phyloP scores from a whole-genome alignment of 2,113 vertebrate genomes.

The Chitala chitala region DNA sequence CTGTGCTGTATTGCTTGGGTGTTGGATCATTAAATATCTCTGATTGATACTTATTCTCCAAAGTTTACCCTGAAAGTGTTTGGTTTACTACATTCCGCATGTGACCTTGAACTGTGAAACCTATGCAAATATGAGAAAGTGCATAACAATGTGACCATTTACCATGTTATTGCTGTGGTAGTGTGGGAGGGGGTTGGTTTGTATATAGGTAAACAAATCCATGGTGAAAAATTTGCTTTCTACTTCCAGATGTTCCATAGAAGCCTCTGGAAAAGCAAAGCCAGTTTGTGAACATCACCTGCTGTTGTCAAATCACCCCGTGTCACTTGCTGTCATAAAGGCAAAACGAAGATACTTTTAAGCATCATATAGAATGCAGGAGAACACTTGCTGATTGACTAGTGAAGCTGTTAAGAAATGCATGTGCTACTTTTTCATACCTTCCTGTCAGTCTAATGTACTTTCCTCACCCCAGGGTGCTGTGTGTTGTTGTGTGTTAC shows the following conservation, averaged over 20 bases:
- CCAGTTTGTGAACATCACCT: no score
- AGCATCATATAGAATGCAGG: no score
- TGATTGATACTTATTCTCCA: neutral
- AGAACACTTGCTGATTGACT: no score
- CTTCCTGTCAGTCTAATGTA: no score
- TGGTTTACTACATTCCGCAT: neutral
- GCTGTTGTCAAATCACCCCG: no score
- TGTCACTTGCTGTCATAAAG: no score
- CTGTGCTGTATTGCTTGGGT: conserved; percentile 12
- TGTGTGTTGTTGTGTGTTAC: no score
- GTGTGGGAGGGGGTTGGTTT: neutral
- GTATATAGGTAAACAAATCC: conserved; percentile 16
- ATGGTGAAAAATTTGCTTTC: conserved; percentile 9
- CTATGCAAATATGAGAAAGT: neutral
- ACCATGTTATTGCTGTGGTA: neutral
- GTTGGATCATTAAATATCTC: neutral
- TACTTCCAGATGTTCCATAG: neutral
- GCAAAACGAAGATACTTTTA: no score
- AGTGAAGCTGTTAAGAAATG: no score
- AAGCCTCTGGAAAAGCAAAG: neutral
- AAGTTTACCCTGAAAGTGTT: conserved; percentile 8
- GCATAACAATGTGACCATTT: neutral
- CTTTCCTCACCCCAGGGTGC: no score
- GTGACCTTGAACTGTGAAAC: neutral
- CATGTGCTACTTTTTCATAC: no score